Evolutionary conservation across 2,113 vertebrate genomes (phyloP), one percentile per base, ranked within the genome.

Genomic region (Mola mola): DNA sequence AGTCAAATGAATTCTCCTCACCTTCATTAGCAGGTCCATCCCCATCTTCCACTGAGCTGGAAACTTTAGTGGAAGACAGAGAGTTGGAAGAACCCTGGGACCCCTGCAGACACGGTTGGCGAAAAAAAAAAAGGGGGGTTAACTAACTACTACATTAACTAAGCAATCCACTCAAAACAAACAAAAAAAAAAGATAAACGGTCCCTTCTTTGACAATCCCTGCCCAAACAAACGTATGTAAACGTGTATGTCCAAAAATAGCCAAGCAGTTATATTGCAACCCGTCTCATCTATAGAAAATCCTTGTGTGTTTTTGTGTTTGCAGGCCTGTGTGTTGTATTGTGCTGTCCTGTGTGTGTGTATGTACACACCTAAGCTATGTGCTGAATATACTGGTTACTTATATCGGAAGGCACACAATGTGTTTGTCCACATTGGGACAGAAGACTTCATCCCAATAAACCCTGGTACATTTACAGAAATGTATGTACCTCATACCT

Each of bases 51-150:
- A 94, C 93, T 3, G 96, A 93, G 87, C 93, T 95, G 88, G 95
- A 95, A 55, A 94, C 94, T 91, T 97, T 96, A 82, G 94, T 92
- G 81, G 96, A 97, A 50, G 95, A 95, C 80, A 96, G 87, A 60
- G 95, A 98, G 75, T 90, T 91, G 68, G 97, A 97, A 67, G 96
- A 99, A 60, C 94, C 94, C 59, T 96, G 94, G 62, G 96, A 96
- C 62, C 92, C 94, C 97, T 99, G 88, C 75, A 84, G 62, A 57
- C 31, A 51, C 6, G 16, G 15, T 64, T 10, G 37, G 43, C 28
- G 17, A 26, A 28, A 20, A 51, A 13, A 12, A 17, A 19, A 5
- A 4, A 51, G 37, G 33, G 15, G 11, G 12, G 33, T 11, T 13
- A 8, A 19, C 15, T 11, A 21, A 20, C 16, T 8, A 20, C 2